Evolutionary conservation across 2,888 invertebrate species (phyloP).

Genomic region (Bugula neritina): DNA sequence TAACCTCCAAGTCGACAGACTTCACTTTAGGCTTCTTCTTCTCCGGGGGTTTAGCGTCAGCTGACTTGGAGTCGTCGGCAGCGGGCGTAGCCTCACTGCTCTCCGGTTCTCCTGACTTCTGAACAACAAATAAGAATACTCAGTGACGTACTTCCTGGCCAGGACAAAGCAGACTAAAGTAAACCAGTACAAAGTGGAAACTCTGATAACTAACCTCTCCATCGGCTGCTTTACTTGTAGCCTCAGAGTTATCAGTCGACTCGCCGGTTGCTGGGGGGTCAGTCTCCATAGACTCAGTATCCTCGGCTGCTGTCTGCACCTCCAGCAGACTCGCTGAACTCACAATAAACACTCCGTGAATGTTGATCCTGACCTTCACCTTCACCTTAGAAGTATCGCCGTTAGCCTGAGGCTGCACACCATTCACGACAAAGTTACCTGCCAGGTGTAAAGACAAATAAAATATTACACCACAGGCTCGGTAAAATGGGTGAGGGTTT

Average conservation of each 20-base stretch:
- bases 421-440: constrained; percentile 54
- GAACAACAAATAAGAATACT: background rate
- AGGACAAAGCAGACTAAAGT: background rate
- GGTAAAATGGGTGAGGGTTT: too few species aligned
- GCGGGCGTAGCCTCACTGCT: background rate
- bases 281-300: constrained; percentile 45
- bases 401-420: constrained; percentile 72
- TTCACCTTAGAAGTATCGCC: constrained; percentile 92
- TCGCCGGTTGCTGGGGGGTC: constrained; percentile 30
- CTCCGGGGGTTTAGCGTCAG: constrained; percentile 32
- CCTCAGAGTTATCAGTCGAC: background rate
- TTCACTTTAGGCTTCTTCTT: constrained; percentile 70
- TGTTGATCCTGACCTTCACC: constrained; percentile 87
- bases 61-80: constrained; percentile 31
- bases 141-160: background rate
- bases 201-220: too few species aligned
- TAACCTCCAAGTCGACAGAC: constrained; percentile 77
- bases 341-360: constrained; percentile 84
- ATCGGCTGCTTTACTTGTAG: background rate
- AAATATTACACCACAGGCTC: too few species aligned
- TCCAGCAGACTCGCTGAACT: constrained; percentile 67
- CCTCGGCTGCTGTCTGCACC: constrained; percentile 43
- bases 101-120: too few species aligned
- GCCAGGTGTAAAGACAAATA: too few species aligned
- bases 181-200: too few species aligned